Evolutionary conservation across 2,113 vertebrate genomes (phyloP).

Genomic region (Martes martes): DNA sequence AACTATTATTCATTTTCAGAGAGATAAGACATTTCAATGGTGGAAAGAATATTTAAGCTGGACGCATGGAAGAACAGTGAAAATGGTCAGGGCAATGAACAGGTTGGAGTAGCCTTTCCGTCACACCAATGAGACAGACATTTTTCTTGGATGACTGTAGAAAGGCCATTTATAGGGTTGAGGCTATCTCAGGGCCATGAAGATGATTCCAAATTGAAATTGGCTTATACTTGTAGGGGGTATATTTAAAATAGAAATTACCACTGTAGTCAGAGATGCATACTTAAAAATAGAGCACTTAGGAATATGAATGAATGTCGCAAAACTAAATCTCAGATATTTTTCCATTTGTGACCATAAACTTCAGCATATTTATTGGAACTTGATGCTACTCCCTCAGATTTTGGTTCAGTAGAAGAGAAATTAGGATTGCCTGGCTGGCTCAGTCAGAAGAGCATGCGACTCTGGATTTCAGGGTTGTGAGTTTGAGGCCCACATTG

Average conservation of each 20-base stretch:
- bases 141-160: constrained; percentile 16
- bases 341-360: constrained; percentile 6
- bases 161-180: not conserved
- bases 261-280: not conserved
- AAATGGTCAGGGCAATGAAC: not conserved
- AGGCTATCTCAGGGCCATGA: not conserved
- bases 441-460: not conserved
- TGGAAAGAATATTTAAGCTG: constrained; percentile 38
- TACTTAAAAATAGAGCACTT: not conserved
- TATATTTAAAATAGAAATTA: constrained; percentile 22
- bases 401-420: not conserved
- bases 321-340: not conserved
- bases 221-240: not conserved
- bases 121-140: not conserved
- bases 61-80: not conserved
- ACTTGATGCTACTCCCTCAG: not conserved
- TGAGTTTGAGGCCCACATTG: not conserved
- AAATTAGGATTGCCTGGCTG: not conserved
- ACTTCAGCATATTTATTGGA: not conserved
- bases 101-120: not conserved
- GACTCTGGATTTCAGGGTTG: not conserved
- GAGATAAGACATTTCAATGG: constrained; percentile 39
- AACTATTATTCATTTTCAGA: constrained; percentile 24
- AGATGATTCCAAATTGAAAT: not conserved
- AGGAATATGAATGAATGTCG: not conserved